These are phyloP conservation scores for Pammene fasciana DNA, from an alignment of 2,888 invertebrate species.

Conservation along the genomic window DNA sequence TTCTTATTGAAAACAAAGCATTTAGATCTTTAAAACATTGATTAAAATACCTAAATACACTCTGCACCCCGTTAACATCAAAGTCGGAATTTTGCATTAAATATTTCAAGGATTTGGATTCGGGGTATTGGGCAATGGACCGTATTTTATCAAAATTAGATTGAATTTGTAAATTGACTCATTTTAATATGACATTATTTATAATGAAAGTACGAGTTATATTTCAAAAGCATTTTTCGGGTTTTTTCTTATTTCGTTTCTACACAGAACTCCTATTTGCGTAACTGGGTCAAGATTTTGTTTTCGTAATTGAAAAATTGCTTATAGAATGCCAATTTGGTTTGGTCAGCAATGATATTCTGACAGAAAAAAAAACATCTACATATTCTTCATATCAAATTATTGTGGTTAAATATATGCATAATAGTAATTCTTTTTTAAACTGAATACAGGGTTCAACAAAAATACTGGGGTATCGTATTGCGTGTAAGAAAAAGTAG, in stretches of 20 bases:
- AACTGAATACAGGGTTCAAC: too few species aligned
- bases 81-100: conserved; percentile 5
- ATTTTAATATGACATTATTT: background rate
- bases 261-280: background rate
- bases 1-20: too few species aligned
- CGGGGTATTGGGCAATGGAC: background rate
- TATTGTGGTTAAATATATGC: background rate
- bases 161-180: background rate
- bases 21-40: too few species aligned
- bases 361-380: background rate
- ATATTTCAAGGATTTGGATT: background rate
- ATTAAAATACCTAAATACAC: background rate
- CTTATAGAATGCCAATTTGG: background rate
- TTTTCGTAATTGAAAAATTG: background rate
- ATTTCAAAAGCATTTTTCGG: background rate
- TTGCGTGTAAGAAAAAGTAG: too few species aligned
- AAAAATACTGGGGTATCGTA: too few species aligned
- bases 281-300: background rate
- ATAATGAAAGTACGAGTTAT: background rate
- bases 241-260: background rate
- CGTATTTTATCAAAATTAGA: conserved; percentile 7
- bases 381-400: too few species aligned
- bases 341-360: background rate
- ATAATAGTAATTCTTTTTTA: too few species aligned
- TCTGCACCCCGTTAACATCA: conserved; percentile 6